phyloP scores from a whole-genome alignment of 2,888 invertebrate genomes.

The Cephus spinipes region DNA sequence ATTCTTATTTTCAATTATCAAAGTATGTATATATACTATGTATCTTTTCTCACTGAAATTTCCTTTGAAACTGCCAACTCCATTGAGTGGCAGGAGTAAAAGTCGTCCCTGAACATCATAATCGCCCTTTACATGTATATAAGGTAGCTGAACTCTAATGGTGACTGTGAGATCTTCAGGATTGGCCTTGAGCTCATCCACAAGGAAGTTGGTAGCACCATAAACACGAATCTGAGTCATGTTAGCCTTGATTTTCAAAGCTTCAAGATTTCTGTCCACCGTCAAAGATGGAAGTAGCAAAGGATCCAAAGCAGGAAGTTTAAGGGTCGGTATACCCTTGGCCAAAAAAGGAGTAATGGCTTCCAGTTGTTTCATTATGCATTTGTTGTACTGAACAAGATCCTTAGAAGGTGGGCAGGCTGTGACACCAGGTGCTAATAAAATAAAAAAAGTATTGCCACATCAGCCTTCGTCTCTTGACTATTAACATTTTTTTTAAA shows the following conservation, averaged over 20 bases:
- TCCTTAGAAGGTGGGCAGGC: slow-evolving; percentile 48
- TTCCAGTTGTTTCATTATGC: slow-evolving; percentile 74
- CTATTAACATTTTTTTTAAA: not conserved
- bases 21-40: not conserved
- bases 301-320: slow-evolving; percentile 80
- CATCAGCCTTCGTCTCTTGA: not conserved
- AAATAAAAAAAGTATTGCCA: not conserved
- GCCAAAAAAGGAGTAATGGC: slow-evolving; percentile 71
- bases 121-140: slow-evolving; percentile 67
- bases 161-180: slow-evolving; percentile 65
- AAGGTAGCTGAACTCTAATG: slow-evolving; percentile 66
- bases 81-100: slow-evolving; percentile 68
- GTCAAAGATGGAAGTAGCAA: slow-evolving; percentile 77
- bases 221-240: slow-evolving; percentile 75
- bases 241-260: slow-evolving; percentile 77
- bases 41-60: slow-evolving; percentile 69
- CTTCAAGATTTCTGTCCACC: slow-evolving; percentile 78
- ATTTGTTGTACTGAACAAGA: slow-evolving; percentile 62
- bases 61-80: slow-evolving; percentile 69
- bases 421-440: slow-evolving; percentile 56
- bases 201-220: slow-evolving; percentile 75
- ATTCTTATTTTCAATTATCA: not conserved
- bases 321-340: slow-evolving; percentile 77
- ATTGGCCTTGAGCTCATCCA: slow-evolving; percentile 70
- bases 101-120: slow-evolving; percentile 70